Percentiles rank a stretch among this genome's conserved stretches.
Conservation (phyloP, 2,888 invertebrate genomes). For the Myopa tessellatipennis region DNA sequence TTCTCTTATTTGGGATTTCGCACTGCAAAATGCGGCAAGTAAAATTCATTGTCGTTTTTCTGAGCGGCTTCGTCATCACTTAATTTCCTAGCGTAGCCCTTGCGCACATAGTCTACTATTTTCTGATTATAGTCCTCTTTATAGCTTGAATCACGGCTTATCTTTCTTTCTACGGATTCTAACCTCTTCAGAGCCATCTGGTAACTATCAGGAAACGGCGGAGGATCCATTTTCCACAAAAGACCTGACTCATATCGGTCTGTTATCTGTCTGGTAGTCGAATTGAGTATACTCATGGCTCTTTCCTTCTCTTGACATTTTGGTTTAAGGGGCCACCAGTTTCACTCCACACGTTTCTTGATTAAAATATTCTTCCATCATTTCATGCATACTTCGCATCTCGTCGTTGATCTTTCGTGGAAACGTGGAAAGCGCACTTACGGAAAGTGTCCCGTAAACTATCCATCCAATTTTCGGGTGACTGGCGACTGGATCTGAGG, state of each 20-base stretch:
- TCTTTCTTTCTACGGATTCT: background rate
- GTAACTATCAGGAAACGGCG: background rate
- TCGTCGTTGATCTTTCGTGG: background rate
- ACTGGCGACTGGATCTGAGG: background rate
- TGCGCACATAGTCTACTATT: conserved; percentile 4
- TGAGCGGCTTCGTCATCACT: background rate
- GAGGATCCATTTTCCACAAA: background rate
- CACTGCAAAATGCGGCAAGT: background rate
- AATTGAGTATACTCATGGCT: background rate
- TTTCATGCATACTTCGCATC: background rate
- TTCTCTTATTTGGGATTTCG: background rate
- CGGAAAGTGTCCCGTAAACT: background rate
- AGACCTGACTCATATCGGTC: background rate
- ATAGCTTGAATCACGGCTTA: background rate
- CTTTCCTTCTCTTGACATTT: background rate
- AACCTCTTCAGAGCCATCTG: conserved; percentile 10
- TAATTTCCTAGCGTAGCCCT: background rate
- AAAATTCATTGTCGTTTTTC: background rate
- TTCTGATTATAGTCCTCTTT: conserved; percentile 2
- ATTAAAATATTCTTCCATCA: conserved; percentile 1
- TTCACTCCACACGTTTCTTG: background rate
- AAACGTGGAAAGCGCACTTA: background rate
- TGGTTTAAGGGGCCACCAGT: background rate
- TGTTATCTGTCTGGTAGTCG: background rate
- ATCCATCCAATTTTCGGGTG: background rate